Evolutionary conservation across 2,797 vertebrate genomes (phyloP), one percentile per base, ranked within the genome.

Genomic region (Sebastes steindachneri): DNA sequence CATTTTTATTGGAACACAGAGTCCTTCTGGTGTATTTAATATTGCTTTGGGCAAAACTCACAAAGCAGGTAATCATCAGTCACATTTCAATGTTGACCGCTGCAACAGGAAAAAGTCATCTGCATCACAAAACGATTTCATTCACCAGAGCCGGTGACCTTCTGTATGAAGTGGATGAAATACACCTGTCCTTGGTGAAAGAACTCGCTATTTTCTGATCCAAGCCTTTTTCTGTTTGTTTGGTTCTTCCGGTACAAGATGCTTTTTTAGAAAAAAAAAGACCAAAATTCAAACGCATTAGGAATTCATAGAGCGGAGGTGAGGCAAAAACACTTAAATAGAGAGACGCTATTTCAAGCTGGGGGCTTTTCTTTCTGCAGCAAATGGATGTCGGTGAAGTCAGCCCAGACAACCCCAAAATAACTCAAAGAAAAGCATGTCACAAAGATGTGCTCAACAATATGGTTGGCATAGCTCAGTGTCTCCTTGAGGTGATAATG

Each of bases 361-460:
- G 33, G 69, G 68, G 54, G 82, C 79, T 79, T 85, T 83, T 84
- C 75, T 86, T 80, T 90, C 72, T 79, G 62, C 25, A 79, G 74
- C 73, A 93, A 94, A 95, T 89, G 89, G 89, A 93, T 91, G 85
- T 76, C 21, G 64, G 79, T 80, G 78, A 85, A 91, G 68, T 89
- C 81, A 79, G 70, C 55, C 19, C 67, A 87, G 82, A 90, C 73
- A 79, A 81, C 66, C 85, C 70, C 48, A 85, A 94, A 94, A 93
- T 93, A 93, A 86, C 86, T 79, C 55, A 54, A 41, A 65, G 59
- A 86, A 85, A 89, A 84, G 65, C 70, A 76, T 65, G 75, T 80
- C 62, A 25, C 35, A 75, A 63, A 65, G 59, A 76, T 71, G 74
- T 72, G 59, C 60, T 84, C 74, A 75, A 62, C 58, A 79, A 48